phyloP scores from a whole-genome alignment of 2,888 invertebrate genomes.

The Helicoverpa assulta region DNA sequence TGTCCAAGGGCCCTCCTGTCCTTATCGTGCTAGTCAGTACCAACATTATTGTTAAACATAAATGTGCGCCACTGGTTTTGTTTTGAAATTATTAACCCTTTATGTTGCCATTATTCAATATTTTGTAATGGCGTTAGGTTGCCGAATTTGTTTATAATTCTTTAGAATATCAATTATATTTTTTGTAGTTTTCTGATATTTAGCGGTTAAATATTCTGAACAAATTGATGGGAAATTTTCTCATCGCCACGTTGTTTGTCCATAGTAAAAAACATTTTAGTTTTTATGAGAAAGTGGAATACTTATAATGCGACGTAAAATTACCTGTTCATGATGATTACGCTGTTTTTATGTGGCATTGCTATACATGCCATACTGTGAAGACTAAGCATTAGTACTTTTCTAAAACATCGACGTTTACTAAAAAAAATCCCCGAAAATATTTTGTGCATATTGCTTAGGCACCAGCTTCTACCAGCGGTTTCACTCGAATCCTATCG shows the following conservation, averaged over 20 bases:
- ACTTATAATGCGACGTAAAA: neutral
- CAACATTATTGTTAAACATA: constrained; percentile 41
- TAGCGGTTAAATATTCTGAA: neutral
- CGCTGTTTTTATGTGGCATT: neutral
- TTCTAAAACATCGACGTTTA: no score
- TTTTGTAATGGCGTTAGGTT: constrained; percentile 4
- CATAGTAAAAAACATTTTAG: neutral
- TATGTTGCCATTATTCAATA: constrained; percentile 21
- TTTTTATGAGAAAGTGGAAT: neutral
- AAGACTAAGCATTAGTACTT: neutral
- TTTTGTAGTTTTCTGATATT: neutral
- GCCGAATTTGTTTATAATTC: neutral
- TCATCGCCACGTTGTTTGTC: neutral
- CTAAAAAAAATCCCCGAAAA: no score
- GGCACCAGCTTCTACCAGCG: no score
- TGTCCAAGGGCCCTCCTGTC: constrained; percentile 75
- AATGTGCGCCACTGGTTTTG: constrained; percentile 21
- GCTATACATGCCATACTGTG: neutral
- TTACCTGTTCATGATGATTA: neutral
- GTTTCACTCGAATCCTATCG: no score
- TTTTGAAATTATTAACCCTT: constrained; percentile 28
- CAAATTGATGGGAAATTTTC: no score
- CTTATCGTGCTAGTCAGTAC: constrained; percentile 67
- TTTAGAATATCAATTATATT: neutral
- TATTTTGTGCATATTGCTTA: no score